phyloP scores from a whole-genome alignment of 2,888 invertebrate genomes.

The Pyrochroa serraticornis region DNA sequence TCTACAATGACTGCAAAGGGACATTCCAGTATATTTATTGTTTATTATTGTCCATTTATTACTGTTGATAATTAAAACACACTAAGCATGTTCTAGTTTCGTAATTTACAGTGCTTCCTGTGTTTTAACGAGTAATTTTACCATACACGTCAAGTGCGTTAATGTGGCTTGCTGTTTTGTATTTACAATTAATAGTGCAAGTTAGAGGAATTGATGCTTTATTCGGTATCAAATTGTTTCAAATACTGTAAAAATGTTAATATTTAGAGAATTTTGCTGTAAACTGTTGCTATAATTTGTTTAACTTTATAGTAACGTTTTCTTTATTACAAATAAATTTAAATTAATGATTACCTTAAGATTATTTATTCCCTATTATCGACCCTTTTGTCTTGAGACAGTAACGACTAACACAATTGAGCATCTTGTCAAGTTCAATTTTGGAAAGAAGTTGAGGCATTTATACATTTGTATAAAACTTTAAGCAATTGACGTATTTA shows the following conservation, averaged over 20 bases:
- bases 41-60: constrained; percentile 6
- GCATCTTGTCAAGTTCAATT: no score
- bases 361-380: no score
- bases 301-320: constrained; percentile 4
- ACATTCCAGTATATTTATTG: constrained; percentile 18
- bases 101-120: constrained; percentile 10
- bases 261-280: constrained; percentile 29
- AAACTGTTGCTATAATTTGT: constrained; percentile 20
- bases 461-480: no score
- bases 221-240: no score
- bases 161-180: constrained; percentile 22
- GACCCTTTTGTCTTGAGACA: no score
- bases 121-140: constrained; percentile 16
- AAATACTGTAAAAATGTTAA: constrained; percentile 30
- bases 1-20: constrained; percentile 23
- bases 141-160: constrained; percentile 7
- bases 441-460: no score
- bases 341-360: constrained; percentile 2
- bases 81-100: constrained; percentile 5
- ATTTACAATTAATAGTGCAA: constrained; percentile 15
- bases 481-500: no score
- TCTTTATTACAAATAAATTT: constrained; percentile 7
- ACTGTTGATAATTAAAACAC: constrained; percentile 22
- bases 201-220: background rate
- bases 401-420: no score